Evolutionary conservation across 2,888 invertebrate genomes (phyloP).

Genomic region (Lochmaea crataegi): DNA sequence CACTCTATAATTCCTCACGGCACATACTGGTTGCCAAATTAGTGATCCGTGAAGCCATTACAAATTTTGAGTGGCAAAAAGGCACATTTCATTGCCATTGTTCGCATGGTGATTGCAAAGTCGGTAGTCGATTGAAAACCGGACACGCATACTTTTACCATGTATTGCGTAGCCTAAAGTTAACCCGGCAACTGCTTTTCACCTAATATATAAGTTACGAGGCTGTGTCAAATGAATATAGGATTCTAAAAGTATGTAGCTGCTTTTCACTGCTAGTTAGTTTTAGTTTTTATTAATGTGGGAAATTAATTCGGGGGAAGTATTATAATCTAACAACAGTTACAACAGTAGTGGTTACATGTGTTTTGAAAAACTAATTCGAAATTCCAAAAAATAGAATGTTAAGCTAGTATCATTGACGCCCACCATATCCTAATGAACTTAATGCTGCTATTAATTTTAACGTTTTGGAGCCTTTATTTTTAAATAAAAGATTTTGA

Average conservation of each 20-base stretch:
- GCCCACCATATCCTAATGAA: background rate
- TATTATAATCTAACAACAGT: background rate
- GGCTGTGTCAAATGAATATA: background rate
- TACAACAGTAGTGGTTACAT: background rate
- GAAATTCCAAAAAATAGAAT: background rate
- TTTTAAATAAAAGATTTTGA: constrained; percentile 9
- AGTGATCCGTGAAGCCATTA: constrained; percentile 47
- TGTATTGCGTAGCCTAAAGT: constrained; percentile 41
- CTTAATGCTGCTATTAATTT: background rate
- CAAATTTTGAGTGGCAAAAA: constrained; percentile 54
- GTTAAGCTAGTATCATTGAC: background rate
- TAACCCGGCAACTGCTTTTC: constrained; percentile 5
- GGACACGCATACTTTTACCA: constrained; percentile 54
- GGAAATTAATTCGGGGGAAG: too few species aligned
- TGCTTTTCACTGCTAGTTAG: background rate
- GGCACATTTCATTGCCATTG: constrained; percentile 49
- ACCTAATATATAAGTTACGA: constrained; percentile 13
- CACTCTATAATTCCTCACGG: constrained; percentile 24
- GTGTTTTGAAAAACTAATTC: background rate
- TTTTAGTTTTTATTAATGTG: background rate
- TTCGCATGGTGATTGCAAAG: constrained; percentile 51
- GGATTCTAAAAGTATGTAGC: background rate
- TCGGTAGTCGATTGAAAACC: constrained; percentile 54
- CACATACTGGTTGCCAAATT: constrained; percentile 37
- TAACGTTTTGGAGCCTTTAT: background rate